phyloP scores from a whole-genome alignment of 2,888 invertebrate species.

The Ecliptopera silaceata region DNA sequence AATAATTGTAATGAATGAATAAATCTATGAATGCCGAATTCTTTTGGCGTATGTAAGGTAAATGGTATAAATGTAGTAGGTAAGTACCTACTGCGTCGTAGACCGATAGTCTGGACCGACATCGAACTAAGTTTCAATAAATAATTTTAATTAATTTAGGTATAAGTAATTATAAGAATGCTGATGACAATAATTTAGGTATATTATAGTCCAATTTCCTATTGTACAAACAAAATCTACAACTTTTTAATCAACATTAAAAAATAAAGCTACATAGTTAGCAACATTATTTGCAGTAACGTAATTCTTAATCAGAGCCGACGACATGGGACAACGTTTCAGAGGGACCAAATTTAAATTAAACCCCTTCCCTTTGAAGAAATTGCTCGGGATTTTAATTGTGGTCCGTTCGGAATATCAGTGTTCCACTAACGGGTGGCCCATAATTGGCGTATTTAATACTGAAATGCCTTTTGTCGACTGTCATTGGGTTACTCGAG shows the following conservation, averaged over 20 bases:
- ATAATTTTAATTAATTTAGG: no score
- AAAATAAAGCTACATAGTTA: neutral
- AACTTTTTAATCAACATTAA: no score
- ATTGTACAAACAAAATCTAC: neutral
- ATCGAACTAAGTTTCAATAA: no score
- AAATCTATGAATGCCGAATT: no score
- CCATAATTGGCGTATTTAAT: constrained; percentile 69
- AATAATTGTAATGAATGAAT: no score
- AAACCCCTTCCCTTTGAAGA: constrained; percentile 71
- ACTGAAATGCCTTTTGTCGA: constrained; percentile 68
- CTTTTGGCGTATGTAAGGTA: no score
- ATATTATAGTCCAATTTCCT: no score
- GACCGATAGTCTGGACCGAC: no score
- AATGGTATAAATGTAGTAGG: no score
- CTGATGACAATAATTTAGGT: constrained; percentile 3
- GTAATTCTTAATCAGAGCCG: constrained; percentile 15
- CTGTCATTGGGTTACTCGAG: constrained; percentile 62
- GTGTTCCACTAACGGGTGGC: constrained; percentile 59
- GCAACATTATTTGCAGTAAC: constrained; percentile 6
- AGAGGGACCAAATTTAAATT: constrained; percentile 69
- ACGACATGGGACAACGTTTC: constrained; percentile 38
- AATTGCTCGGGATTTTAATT: constrained; percentile 67
- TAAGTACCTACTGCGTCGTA: no score
- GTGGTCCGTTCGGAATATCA: constrained; percentile 65
- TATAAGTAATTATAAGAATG: no score